Evolutionary conservation across 1,140 invertebrate species (phyloP).

Genomic region (Triops longicaudatus): DNA sequence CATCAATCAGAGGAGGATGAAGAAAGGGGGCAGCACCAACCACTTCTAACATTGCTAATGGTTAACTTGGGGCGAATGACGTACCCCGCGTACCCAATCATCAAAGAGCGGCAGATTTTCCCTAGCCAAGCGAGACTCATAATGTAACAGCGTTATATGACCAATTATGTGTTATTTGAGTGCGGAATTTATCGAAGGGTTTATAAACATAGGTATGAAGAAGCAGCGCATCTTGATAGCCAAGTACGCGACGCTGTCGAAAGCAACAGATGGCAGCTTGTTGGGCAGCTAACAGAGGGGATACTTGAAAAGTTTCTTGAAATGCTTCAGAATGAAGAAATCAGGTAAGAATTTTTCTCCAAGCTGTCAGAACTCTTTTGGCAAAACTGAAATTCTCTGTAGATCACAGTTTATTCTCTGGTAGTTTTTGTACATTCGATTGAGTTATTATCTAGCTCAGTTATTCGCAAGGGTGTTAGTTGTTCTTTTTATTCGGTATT

Average conservation of each 20-base stretch:
- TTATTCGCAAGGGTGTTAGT: too few species aligned
- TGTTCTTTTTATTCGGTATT: too few species aligned
- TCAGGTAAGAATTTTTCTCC: background rate
- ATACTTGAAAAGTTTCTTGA: constrained; percentile 31
- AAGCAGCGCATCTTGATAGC: constrained; percentile 35
- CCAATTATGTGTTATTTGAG: constrained; percentile 22
- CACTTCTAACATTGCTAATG: constrained; percentile 43
- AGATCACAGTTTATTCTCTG: background rate
- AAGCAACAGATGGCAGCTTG: constrained; percentile 36
- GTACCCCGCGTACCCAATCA: constrained; percentile 43
- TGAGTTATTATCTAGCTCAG: too few species aligned
- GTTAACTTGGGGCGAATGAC: constrained; percentile 44
- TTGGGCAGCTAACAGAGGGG: constrained; percentile 32
- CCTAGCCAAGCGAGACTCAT: constrained; percentile 40
- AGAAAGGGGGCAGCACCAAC: constrained; percentile 38
- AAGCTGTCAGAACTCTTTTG: too few species aligned
- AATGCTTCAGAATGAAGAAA: constrained; percentile 23
- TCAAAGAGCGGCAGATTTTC: constrained; percentile 41
- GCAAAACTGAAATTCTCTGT: too few species aligned
- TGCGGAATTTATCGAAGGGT: constrained; percentile 18
- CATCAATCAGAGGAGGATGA: constrained; percentile 40
- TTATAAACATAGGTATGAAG: constrained; percentile 36
- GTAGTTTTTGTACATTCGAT: too few species aligned
- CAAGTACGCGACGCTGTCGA: constrained; percentile 36
- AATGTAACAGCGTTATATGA: constrained; percentile 28